Base-by-base conservation (phyloP, 2,888 invertebrate genomes). In the Polia nebulosa region DNA sequence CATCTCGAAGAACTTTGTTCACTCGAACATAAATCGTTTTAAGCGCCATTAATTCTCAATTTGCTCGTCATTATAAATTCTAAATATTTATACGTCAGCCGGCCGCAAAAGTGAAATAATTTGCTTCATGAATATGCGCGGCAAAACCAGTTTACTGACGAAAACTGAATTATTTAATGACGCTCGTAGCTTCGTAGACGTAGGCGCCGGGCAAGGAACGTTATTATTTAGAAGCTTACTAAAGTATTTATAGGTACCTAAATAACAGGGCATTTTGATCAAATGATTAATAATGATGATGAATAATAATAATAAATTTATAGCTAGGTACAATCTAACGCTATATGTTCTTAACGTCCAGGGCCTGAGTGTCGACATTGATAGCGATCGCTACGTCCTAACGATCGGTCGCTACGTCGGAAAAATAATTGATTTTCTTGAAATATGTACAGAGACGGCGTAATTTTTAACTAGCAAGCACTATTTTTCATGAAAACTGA, bases 51-150 rank as follows among this genome's bases (percentile, higher is more conserved):
- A 45, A 76, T 53, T 57, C 17, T 57, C 59, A 73, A 57, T 79
- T 79, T 65, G 25, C 13, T 53, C 60, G 57, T 79, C 55, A 63
- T 80, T 64, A 80, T 55, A 58, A 69, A 76, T 59, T 77, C 44
- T 61, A 64, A 77, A 76, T 77, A 69, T 80, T 80, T 58, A 64
- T 44, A 69, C 55, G 49, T 61, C 60, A 61, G 22, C 25, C 44
- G 44, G 68, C 76, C 81, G 60, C 76, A 77, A 80, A 76, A 63
- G 63, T 68, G 70, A 60, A 77, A 80, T 69, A 80, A 80, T 69
- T 60, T 41, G 60, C 22, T 79, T 76, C 63, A 80, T 77, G 77
- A 77, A 77, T 77, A 80, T 77, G 76, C 80, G 52, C 53, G 8
- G 41, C 15, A 47, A 72, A 74, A 62, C 45, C 44, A 61, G 56